phyloP scores from a whole-genome alignment of 2,113 vertebrate genomes.

The Planiliza haematocheilus region DNA sequence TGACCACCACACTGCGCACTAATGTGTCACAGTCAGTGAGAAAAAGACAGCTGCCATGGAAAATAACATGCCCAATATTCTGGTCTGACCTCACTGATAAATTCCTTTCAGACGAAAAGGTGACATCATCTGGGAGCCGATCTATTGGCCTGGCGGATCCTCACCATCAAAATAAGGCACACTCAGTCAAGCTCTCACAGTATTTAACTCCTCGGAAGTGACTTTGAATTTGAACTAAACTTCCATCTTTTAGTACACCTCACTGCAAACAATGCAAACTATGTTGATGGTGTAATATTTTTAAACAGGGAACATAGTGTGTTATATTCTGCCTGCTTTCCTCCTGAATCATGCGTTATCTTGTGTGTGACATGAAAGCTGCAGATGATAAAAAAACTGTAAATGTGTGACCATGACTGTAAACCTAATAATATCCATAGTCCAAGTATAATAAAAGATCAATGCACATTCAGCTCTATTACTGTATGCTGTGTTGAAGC shows the following conservation, averaged over 20 bases:
- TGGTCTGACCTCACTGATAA: slow-evolving; percentile 60
- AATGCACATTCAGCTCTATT: neutral
- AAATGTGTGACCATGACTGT: too few relatives aligned
- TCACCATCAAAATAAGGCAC: slow-evolving; percentile 27
- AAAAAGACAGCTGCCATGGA: slow-evolving; percentile 58
- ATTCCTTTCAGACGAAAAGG: slow-evolving; percentile 34
- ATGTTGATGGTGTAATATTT: slow-evolving; percentile 17
- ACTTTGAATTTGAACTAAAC: slow-evolving; percentile 32
- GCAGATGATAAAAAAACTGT: neutral
- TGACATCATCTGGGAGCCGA: slow-evolving; percentile 52
- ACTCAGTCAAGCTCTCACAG: slow-evolving; percentile 33
- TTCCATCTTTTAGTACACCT: slow-evolving; percentile 4
- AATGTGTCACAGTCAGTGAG: slow-evolving; percentile 13
- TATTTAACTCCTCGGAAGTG: slow-evolving; percentile 20
- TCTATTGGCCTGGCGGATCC: slow-evolving; percentile 1
- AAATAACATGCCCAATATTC: slow-evolving; percentile 39
- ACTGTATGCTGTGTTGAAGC: neutral
- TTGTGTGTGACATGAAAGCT: too few relatives aligned
- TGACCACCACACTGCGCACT: neutral
- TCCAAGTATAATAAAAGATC: neutral
- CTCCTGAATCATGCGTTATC: too few relatives aligned
- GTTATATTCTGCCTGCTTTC: neutral
- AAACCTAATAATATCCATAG: too few relatives aligned
- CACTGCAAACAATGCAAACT: slow-evolving; percentile 18
- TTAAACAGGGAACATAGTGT: neutral